Percentiles rank a stretch among this genome's conserved stretches.
Conservation (phyloP, 2,888 invertebrate species). For the Xiphydria camelus region DNA sequence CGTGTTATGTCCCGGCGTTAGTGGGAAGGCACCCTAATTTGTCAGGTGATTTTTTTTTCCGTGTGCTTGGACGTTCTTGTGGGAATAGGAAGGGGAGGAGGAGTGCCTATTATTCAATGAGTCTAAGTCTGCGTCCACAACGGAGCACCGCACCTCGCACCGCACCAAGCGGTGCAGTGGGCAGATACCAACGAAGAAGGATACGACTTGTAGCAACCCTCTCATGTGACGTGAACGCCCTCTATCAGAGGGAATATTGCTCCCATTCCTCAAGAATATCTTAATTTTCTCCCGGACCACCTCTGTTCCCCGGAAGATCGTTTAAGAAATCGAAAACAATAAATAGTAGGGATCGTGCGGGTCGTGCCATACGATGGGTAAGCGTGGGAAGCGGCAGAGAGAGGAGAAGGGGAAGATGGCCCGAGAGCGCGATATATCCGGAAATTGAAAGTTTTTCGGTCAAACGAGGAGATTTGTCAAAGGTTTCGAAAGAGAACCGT, state of each 20-base stretch:
- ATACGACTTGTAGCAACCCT: no score
- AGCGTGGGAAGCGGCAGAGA: neutral
- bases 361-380: neutral
- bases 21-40: no score
- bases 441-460: conserved; percentile 41
- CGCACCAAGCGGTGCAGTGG: no score
- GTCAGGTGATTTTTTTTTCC: no score
- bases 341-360: conserved; percentile 14
- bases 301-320: conserved; percentile 9
- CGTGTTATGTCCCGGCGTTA: no score
- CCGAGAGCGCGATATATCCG: conserved; percentile 24
- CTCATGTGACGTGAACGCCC: no score
- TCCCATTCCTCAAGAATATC: conserved; percentile 16
- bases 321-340: conserved; percentile 18
- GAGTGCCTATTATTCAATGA: no score
- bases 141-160: no score
- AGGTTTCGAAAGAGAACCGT: conserved; percentile 15
- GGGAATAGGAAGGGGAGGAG: no score
- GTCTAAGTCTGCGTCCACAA: no score
- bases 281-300: conserved; percentile 13
- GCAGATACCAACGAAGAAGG: no score
- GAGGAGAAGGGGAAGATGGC: neutral
- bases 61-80: no score
- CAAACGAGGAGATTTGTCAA: conserved; percentile 19
- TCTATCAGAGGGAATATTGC: conserved; percentile 11